Base-by-base conservation (phyloP, 2,888 invertebrate species). In the Papilio gigon region DNA sequence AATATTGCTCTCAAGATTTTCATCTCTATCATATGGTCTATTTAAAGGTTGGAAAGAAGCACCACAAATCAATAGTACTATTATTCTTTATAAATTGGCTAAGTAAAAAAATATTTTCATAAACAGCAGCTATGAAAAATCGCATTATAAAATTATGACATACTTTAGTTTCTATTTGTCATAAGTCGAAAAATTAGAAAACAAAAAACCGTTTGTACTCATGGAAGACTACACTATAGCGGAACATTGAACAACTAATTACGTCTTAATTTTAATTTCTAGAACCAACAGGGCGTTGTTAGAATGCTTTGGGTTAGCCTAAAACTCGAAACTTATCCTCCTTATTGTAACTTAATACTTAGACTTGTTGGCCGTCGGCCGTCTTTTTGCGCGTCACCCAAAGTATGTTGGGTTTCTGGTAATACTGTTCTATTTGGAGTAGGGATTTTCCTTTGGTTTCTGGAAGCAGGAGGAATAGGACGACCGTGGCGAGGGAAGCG, bases 351-450 rank as follows among this genome's bases (percentile, higher is more conserved):
- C 59, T 59, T 72, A 44, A 27, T 14, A 65, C 76, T 85, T 82
- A 90, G 56, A 89, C 86, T 42, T 80, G 78, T 70, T 84, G 85
- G 42, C 80, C 81, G 25, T 82, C 80, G 4, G 78, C 71, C 40
- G 71, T 74, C 70, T 89, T 92, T 70, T 93, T 88, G 61, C 93
- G 88, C 6, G 88, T 90, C 50, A 92, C 81, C 95, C 95, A 95
- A 67, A 94, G 77, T 79, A 94, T 91, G 78, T 94, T 94, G 42
- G 93, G 85, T 75, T 94, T 94, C 75, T 94, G 93, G 79, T 96
- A 96, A 83, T 96, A 96, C 86, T 96, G 95, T 84, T 96, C 96
- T 74, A 96, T 96, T 84, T 96, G 94, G 65, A 94, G 91, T 50
- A 96, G 85, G 6, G 94, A 94, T 70, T 94, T 93, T 42, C 95